Conservation (phyloP, 53 echinoderm and acorn worm genomes). For the Arbacia lixula region DNA sequence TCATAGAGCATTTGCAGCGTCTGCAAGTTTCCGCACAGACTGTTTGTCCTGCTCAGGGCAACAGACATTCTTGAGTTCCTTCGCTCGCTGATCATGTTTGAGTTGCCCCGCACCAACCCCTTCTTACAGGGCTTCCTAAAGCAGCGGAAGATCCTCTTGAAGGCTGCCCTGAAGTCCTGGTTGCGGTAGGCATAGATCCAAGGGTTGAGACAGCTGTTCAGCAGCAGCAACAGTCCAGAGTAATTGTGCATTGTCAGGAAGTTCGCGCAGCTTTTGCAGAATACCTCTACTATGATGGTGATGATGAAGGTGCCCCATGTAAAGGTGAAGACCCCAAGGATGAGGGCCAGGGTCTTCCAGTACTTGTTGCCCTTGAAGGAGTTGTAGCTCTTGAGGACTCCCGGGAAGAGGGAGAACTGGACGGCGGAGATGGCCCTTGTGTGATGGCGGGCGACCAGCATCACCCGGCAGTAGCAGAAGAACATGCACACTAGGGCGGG, state of each 20-base stretch:
- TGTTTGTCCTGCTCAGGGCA: slow-evolving; percentile 91
- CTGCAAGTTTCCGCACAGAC: slow-evolving; percentile 84
- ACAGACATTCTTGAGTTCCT: slow-evolving; percentile 76
- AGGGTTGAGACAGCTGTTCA: slow-evolving; percentile 81
- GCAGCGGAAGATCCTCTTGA: slow-evolving; percentile 65
- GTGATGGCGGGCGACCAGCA: slow-evolving; percentile 91
- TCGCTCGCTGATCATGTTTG: slow-evolving; percentile 38
- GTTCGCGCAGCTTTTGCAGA: slow-evolving; percentile 64
- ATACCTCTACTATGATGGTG: slow-evolving; percentile 62
- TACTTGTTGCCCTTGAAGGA: slow-evolving; percentile 96
- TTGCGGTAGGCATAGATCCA: slow-evolving; percentile 91
- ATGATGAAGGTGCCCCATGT: slow-evolving; percentile 81
- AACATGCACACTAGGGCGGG: slow-evolving; percentile 78
- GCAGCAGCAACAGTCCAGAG: slow-evolving; percentile 66
- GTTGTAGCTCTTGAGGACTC: slow-evolving; percentile 78
- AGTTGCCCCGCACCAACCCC: slow-evolving; percentile 33
- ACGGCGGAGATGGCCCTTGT: slow-evolving; percentile 96
- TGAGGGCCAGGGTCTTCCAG: slow-evolving; percentile 81
- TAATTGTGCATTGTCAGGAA: slow-evolving; percentile 64
- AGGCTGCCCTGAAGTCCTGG: slow-evolving; percentile 93
- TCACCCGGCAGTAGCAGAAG: slow-evolving; percentile 85
- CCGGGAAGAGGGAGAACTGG: slow-evolving; percentile 80
- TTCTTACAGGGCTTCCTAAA: slow-evolving; percentile 50
- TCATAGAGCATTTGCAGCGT: slow-evolving; percentile 82
- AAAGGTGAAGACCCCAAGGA: slow-evolving; percentile 80